Evolutionary conservation across 2,797 vertebrate species (phyloP).

Genomic region (Euthynnus affinis): DNA sequence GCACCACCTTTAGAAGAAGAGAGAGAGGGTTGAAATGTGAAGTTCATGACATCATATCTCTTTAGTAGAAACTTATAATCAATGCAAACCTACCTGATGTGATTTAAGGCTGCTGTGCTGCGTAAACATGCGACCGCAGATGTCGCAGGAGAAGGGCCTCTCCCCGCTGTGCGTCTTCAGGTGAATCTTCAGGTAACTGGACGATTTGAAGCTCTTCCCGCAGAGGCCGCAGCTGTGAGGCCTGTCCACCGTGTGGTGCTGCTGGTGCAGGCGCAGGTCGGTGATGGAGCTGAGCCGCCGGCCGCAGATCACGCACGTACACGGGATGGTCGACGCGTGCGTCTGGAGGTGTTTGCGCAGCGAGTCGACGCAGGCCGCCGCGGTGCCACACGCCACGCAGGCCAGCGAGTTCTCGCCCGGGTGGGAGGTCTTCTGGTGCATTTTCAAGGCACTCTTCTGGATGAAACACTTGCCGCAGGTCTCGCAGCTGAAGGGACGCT

Average conservation of each 20-base stretch:
- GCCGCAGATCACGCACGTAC: slow-evolving; percentile 72
- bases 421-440: slow-evolving; percentile 83
- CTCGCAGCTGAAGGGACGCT: slow-evolving; percentile 85
- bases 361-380: slow-evolving; percentile 63
- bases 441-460: slow-evolving; percentile 82
- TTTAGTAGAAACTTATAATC: not conserved
- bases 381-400: slow-evolving; percentile 76
- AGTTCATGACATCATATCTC: no score
- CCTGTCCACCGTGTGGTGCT: slow-evolving; percentile 68
- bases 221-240: slow-evolving; percentile 80
- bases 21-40: not conserved
- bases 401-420: slow-evolving; percentile 53
- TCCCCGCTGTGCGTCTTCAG: slow-evolving; percentile 82
- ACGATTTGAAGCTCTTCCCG: slow-evolving; percentile 79
- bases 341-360: slow-evolving; percentile 74
- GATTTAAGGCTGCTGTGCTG: slow-evolving; percentile 84
- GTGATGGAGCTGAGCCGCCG: slow-evolving; percentile 68
- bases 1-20: slow-evolving; percentile 75
- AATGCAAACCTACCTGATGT: slow-evolving; percentile 72
- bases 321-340: slow-evolving; percentile 61
- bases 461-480: slow-evolving; percentile 85
- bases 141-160: slow-evolving; percentile 78
- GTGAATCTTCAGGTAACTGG: slow-evolving; percentile 82
- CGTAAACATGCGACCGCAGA: slow-evolving; percentile 81
- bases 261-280: slow-evolving; percentile 80